These are phyloP conservation scores for Augochlorella aurata DNA, from an alignment of 2,888 invertebrate genomes.

Conservation along the genomic window DNA sequence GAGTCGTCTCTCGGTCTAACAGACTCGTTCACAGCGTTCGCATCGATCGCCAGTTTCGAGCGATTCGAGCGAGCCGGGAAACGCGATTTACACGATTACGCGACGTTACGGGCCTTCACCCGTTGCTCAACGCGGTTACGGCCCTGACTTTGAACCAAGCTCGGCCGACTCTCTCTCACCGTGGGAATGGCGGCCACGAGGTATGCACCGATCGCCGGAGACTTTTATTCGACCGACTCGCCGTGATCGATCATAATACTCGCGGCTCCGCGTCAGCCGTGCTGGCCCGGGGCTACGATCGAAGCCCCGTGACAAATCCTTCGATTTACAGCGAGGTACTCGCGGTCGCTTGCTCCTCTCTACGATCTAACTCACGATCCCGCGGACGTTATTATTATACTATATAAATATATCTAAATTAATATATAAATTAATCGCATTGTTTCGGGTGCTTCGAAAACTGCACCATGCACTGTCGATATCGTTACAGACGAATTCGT, in stretches of 20 bases:
- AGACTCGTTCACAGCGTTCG: neutral
- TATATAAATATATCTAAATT: too few species aligned
- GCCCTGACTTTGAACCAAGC: slow-evolving; percentile 73
- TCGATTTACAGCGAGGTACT: neutral
- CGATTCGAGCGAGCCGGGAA: neutral
- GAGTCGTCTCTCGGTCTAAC: too few species aligned
- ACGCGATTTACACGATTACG: slow-evolving; percentile 33
- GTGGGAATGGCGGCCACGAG: slow-evolving; percentile 69
- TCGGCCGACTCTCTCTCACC: slow-evolving; percentile 57
- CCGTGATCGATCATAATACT: slow-evolving; percentile 29
- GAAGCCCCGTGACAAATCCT: neutral
- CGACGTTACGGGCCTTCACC: slow-evolving; percentile 35
- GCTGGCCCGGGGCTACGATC: neutral
- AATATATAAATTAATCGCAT: too few species aligned
- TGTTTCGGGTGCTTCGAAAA: too few species aligned
- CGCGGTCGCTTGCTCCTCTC: neutral
- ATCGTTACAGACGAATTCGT: too few species aligned
- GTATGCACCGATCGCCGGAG: slow-evolving; percentile 29
- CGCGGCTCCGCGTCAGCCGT: neutral
- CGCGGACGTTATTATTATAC: too few species aligned
- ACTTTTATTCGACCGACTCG: slow-evolving; percentile 5
- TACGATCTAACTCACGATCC: too few species aligned
- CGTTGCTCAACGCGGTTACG: slow-evolving; percentile 59
- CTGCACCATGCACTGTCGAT: too few species aligned
- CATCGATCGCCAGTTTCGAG: neutral